phyloP scores from a whole-genome alignment of 1,140 invertebrate species.

The Chironomus tepperi region DNA sequence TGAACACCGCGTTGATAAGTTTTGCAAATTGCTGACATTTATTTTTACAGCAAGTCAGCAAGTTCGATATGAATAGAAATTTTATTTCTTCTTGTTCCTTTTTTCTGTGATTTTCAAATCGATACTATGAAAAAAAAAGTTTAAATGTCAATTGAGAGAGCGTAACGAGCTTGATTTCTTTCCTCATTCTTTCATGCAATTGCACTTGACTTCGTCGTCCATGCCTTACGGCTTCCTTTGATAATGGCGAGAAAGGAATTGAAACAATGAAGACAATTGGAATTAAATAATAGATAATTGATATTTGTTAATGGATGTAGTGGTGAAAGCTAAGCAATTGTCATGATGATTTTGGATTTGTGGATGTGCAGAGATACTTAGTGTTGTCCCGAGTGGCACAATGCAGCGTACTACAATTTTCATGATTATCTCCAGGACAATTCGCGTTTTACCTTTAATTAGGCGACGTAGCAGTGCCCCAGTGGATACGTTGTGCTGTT shows the following conservation, averaged over 20 bases:
- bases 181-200: not conserved
- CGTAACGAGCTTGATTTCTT: not conserved
- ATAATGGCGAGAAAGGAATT: not conserved
- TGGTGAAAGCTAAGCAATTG: too few species aligned
- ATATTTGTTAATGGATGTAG: too few species aligned
- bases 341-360: too few species aligned
- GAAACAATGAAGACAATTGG: too few species aligned
- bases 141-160: constrained; percentile 9
- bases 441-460: too few species aligned
- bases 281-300: too few species aligned
- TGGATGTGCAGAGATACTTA: too few species aligned
- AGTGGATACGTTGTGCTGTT: too few species aligned
- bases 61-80: not conserved
- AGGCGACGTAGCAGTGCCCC: too few species aligned
- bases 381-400: too few species aligned
- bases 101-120: not conserved
- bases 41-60: constrained; percentile 5
- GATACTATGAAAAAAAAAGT: not conserved
- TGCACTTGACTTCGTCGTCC: not conserved
- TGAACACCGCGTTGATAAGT: constrained; percentile 6
- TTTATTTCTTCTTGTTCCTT: not conserved
- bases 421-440: too few species aligned
- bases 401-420: too few species aligned
- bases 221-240: not conserved
- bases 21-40: constrained; percentile 8